Evolutionary conservation across 2,888 invertebrate species (phyloP), one percentile per base, ranked within the genome.

Genomic region (Branchipolynoe longqiensis): DNA sequence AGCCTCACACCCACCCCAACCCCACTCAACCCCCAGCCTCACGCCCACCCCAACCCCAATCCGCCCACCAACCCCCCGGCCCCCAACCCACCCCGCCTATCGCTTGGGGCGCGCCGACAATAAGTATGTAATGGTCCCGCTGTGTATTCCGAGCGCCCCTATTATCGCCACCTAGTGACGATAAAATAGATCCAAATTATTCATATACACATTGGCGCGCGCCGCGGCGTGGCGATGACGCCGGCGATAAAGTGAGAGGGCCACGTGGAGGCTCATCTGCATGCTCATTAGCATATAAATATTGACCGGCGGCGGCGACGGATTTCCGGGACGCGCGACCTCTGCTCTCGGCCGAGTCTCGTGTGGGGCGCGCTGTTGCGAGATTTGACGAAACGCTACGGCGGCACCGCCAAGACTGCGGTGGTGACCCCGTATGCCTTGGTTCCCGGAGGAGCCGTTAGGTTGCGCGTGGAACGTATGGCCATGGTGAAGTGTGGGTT

Each of bases 141-240:
- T 48, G 78, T 78, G 78, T 78, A 78, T 78, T 78, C 78, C 41
- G 48, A 18, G 78, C 78, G 41, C n/a, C 78, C 78, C 78, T 78
- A 78, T 78, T 78, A 78, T 78, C 78, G 41, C 73, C 12, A 36
- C 33, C 4, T 12, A 25, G 36, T 6, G n/a, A 22, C 78, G 78
- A 78, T 78, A 78, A 78, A 78, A 78, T 78, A n/a, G 48, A 48
- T 48, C 78, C 78, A 78, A 78, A 78, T 78, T 78, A 78, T 78
- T 78, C 78, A 78, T 78, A 78, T 78, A 78, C 78, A 78, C 78
- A 78, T 78, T 78, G 78, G 78, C 78, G 78, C 78, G 28, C 18
- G 48, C n/a, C 14, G 31, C 4, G 8, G 48, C 48, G n/a, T n/a
- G n/a, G 41, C 78, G 78, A 78, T 78, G 78, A 78, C 78, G 41